These are phyloP conservation scores for Cervus canadensis DNA, from an alignment of 2,113 vertebrate genomes.

Conservation along the genomic window DNA sequence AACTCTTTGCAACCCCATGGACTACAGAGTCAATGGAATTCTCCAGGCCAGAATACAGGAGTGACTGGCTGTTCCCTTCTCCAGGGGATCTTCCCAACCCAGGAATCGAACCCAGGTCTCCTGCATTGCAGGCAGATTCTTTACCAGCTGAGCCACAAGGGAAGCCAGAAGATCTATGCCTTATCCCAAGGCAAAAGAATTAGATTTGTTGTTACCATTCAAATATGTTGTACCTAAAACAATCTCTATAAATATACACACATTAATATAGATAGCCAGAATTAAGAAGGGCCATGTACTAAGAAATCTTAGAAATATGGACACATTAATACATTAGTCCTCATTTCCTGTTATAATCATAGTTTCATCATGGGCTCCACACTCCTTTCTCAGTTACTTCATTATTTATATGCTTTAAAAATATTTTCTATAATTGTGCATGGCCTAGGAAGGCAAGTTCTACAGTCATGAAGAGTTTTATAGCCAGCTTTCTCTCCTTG, in stretches of 20 bases:
- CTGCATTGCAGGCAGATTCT: neutral
- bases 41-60: neutral
- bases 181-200: neutral
- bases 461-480: neutral
- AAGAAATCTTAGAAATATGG: neutral
- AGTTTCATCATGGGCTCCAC: neutral
- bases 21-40: neutral
- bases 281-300: neutral
- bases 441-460: neutral
- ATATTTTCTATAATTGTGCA: neutral
- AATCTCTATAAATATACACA: neutral
- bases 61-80: neutral
- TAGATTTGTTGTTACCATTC: neutral
- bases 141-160: neutral
- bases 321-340: neutral
- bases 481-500: neutral
- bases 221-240: neutral
- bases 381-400: neutral
- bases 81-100: neutral
- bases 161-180: neutral
- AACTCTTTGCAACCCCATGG: neutral
- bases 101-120: neutral
- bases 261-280: neutral
- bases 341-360: neutral
- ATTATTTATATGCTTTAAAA: neutral